phyloP scores from a whole-genome alignment of 1,140 invertebrate genomes.

The Periplaneta americana region DNA sequence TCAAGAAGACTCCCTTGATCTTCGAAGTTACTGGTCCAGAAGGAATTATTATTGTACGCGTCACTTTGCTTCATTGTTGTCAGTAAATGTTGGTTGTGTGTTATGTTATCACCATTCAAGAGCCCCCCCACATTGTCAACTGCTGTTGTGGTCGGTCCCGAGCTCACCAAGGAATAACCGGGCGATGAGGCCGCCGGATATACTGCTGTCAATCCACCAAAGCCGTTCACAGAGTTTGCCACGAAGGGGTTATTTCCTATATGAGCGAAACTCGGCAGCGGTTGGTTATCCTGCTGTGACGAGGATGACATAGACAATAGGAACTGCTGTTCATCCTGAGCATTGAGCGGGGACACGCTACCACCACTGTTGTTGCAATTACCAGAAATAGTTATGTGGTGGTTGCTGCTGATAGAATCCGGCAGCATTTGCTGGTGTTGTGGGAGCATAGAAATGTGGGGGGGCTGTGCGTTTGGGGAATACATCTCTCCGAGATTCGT shows the following conservation, averaged over 20 bases:
- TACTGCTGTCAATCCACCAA: neutral
- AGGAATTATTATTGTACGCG: neutral
- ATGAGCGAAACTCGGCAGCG: neutral
- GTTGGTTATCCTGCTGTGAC: conserved; percentile 4
- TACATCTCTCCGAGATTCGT: conserved; percentile 11
- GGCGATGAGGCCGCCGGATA: neutral
- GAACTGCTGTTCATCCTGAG: neutral
- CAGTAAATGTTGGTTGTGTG: neutral
- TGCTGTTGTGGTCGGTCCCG: neutral
- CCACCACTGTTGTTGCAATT: conserved; percentile 1
- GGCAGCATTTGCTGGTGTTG: neutral
- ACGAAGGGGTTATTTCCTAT: neutral
- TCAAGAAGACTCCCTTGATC: neutral
- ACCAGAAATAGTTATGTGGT: conserved; percentile 6
- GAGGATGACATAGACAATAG: conserved; percentile 9
- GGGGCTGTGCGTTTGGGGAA: conserved; percentile 76
- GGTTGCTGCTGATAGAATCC: conserved; percentile 12
- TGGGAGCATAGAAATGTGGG: conserved; percentile 66
- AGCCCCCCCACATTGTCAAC: conserved; percentile 1
- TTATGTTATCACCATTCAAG: neutral
- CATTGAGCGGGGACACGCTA: neutral
- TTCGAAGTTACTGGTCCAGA: neutral
- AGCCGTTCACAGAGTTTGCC: neutral
- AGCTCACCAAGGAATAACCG: neutral
- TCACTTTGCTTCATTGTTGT: neutral